A percentile compares a stretch with the other conserved stretches of the same genome.
phyloP scores from a whole-genome alignment of 2,113 vertebrate genomes.

The Gnathonemus echidnorhynchus region DNA sequence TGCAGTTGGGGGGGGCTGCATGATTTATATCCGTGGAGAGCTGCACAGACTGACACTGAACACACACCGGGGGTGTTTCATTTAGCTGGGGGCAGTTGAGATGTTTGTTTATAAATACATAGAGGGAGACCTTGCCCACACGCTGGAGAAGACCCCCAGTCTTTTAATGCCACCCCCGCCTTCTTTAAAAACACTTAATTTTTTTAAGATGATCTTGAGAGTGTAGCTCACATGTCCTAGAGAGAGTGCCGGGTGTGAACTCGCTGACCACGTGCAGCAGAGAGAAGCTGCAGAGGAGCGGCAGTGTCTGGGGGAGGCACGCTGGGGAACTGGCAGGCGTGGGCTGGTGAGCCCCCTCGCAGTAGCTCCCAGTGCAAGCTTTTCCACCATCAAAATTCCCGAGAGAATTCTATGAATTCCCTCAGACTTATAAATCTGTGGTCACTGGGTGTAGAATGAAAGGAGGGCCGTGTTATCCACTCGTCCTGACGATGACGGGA shows the following conservation, averaged over 20 bases:
- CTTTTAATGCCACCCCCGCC: too few species aligned
- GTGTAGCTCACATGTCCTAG: background rate
- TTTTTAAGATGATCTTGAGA: background rate
- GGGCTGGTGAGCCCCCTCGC: background rate
- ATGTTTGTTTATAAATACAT: slow-evolving; percentile 10
- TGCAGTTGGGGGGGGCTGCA: background rate
- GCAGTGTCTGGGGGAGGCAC: background rate
- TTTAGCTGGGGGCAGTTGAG: background rate
- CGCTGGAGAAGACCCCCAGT: too few species aligned
- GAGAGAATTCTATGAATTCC: background rate
- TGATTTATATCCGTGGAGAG: slow-evolving; percentile 11
- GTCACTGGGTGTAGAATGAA: background rate
- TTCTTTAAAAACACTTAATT: background rate
- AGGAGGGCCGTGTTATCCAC: background rate
- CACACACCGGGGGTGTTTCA: background rate
- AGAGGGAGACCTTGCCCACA: background rate
- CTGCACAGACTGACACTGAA: background rate
- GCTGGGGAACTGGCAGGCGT: background rate
- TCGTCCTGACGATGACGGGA: background rate
- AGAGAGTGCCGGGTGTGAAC: background rate
- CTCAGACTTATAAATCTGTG: background rate
- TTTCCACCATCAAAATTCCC: background rate
- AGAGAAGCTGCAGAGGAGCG: background rate
- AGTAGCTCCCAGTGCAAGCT: background rate
- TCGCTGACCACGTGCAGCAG: background rate